A percentile compares a stretch with the other conserved stretches of the same genome.
phyloP scores from a whole-genome alignment of 2,888 invertebrate genomes.

The Xestia xanthographa region DNA sequence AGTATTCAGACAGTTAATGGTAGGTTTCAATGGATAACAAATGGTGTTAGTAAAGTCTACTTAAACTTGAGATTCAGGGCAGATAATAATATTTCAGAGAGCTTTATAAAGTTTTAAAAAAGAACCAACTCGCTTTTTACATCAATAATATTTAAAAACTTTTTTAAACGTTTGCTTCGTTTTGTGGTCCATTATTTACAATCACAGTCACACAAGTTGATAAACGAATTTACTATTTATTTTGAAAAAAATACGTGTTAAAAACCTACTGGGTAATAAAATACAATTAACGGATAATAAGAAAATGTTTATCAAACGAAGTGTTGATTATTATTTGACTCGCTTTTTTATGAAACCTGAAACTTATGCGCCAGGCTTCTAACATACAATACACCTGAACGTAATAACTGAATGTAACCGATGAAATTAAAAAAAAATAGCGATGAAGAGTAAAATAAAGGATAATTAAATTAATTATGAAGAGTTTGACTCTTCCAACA shows the following conservation, averaged over 20 bases:
- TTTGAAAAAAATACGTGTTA: not conserved
- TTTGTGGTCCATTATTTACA: too few species aligned
- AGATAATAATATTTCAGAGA: not conserved
- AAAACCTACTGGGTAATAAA: not conserved
- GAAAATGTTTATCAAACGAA: not conserved
- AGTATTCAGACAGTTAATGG: constrained; percentile 20
- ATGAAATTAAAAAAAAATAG: constrained; percentile 3
- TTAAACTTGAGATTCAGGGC: not conserved
- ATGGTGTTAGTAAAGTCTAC: not conserved
- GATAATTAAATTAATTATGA: too few species aligned
- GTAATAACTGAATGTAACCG: not conserved
- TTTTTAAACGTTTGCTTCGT: not conserved
- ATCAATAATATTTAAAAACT: too few species aligned
- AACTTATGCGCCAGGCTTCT: too few species aligned
- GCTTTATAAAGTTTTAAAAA: not conserved
- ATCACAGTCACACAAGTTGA: too few species aligned
- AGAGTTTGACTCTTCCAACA: too few species aligned
- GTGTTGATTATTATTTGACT: too few species aligned
- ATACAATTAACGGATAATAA: not conserved
- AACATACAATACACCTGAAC: not conserved
- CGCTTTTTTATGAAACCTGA: too few species aligned
- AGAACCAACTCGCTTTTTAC: not conserved
- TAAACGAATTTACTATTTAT: not conserved
- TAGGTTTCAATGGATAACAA: not conserved
- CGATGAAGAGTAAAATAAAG: not conserved